A percentile compares a stretch with the other conserved stretches of the same genome.
phyloP scores from a whole-genome alignment of 1,140 invertebrate genomes.

The Archivesica marissinica region DNA sequence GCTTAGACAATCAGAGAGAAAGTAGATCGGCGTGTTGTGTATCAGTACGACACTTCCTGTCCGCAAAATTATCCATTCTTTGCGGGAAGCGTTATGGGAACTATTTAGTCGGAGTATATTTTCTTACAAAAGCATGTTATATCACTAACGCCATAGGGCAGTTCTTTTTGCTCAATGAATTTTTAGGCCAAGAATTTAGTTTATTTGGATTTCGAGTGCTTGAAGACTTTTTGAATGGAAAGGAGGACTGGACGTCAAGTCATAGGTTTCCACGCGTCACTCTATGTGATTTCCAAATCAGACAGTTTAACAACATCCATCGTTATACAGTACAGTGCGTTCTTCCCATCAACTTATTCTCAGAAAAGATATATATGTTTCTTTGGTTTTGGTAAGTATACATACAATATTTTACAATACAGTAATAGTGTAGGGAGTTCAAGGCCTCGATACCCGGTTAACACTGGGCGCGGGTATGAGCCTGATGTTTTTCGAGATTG shows the following conservation, averaged over 20 bases:
- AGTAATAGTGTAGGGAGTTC: too few relatives aligned
- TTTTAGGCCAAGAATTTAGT: conserved; percentile 85
- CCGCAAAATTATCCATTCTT: conserved; percentile 79
- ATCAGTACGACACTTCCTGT: conserved; percentile 78
- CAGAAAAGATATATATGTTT: conserved; percentile 86
- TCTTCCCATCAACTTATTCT: conserved; percentile 86
- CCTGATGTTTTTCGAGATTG: too few relatives aligned
- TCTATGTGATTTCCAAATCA: conserved; percentile 86
- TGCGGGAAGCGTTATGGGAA: conserved; percentile 85
- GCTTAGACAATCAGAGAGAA: conserved; percentile 82
- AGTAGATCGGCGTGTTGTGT: conserved; percentile 80
- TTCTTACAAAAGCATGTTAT: conserved; percentile 85
- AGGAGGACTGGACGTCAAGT: conserved; percentile 83
- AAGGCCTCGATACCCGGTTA: too few relatives aligned
- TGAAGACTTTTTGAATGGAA: conserved; percentile 84
- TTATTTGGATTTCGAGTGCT: conserved; percentile 85
- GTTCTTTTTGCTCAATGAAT: conserved; percentile 85
- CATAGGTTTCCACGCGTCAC: conserved; percentile 85
- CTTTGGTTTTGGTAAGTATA: conserved; percentile 85
- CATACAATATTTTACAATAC: too few relatives aligned
- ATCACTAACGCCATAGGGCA: conserved; percentile 85
- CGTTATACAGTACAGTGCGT: conserved; percentile 86
- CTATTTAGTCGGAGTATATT: conserved; percentile 85
- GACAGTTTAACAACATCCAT: conserved; percentile 84
- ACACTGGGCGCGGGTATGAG: too few relatives aligned